phyloP scores from a whole-genome alignment of 2,888 invertebrate genomes.

The Tenthredo scrophulariae region DNA sequence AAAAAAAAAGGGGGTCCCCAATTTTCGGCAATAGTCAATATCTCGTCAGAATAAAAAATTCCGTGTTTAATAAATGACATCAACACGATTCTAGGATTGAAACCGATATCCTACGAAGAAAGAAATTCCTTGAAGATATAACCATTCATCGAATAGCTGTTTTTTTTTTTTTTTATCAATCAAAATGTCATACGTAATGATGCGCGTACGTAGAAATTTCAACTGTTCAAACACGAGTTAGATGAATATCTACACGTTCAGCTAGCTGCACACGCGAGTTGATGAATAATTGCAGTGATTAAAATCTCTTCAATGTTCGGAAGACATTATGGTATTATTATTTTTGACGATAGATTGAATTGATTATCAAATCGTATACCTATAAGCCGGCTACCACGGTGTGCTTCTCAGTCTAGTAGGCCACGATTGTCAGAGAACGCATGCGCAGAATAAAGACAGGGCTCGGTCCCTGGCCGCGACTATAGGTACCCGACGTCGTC shows the following conservation, averaged over 20 bases:
- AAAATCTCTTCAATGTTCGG: neutral
- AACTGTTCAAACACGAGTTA: neutral
- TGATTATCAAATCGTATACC: constrained; percentile 4
- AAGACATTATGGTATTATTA: neutral
- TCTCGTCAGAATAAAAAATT: neutral
- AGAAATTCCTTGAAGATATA: neutral
- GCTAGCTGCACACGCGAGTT: neutral
- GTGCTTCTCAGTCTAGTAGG: constrained; percentile 5
- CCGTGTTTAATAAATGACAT: neutral
- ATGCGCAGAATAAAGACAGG: constrained; percentile 29
- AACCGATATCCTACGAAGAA: neutral
- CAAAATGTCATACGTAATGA: neutral
- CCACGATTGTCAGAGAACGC: constrained; percentile 23
- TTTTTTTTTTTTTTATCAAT: neutral
- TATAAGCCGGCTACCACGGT: neutral
- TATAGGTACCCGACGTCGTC: neutral
- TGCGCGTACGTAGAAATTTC: neutral
- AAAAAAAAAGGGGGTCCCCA: neutral
- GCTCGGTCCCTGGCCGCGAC: neutral
- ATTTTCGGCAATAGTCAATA: constrained; percentile 24
- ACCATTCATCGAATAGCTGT: constrained; percentile 3
- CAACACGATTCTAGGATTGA: neutral
- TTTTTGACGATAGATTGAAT: neutral
- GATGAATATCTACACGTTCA: neutral
- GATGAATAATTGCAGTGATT: neutral